Percentiles rank a stretch among this genome's conserved stretches.
Conservation (phyloP, 2,888 invertebrate genomes). For the Pammene fasciana region DNA sequence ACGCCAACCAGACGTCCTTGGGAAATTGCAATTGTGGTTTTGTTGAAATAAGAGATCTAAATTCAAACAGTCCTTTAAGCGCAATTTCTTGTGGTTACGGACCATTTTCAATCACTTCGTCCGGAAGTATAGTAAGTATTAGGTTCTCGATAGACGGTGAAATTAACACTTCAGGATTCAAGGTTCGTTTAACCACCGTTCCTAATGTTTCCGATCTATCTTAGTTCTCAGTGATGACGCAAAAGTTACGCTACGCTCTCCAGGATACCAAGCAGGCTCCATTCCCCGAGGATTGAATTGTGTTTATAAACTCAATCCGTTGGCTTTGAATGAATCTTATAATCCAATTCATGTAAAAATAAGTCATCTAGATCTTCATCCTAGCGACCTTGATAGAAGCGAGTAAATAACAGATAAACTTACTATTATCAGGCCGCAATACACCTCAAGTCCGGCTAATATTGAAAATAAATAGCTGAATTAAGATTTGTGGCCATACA, state of each 20-base stretch:
- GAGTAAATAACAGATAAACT: slow-evolving; percentile 68
- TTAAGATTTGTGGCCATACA: too few relatives aligned
- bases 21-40: slow-evolving; percentile 86
- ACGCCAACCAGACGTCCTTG: slow-evolving; percentile 67
- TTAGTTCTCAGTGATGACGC: slow-evolving; percentile 49
- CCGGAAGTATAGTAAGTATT: slow-evolving; percentile 85
- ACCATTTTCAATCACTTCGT: slow-evolving; percentile 84
- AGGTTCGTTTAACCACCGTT: slow-evolving; percentile 79
- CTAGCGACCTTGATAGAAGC: slow-evolving; percentile 50
- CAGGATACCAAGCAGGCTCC: slow-evolving; percentile 60
- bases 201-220: slow-evolving; percentile 68
- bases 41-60: slow-evolving; percentile 87
- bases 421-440: slow-evolving; percentile 56
- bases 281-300: slow-evolving; percentile 69
- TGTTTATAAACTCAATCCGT: slow-evolving; percentile 57
- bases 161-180: slow-evolving; percentile 85
- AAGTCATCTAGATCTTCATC: slow-evolving; percentile 59
- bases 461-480: too few relatives aligned
- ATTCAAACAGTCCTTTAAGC: slow-evolving; percentile 85
- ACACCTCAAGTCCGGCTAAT: too few relatives aligned
- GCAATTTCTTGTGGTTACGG: slow-evolving; percentile 87
- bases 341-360: slow-evolving; percentile 57
- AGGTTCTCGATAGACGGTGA: slow-evolving; percentile 86
- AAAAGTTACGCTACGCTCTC: slow-evolving; percentile 61
- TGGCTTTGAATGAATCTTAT: slow-evolving; percentile 44